A percentile compares a stretch with the other conserved stretches of the same genome.
Conservation (phyloP, 2,113 vertebrate species). For the Chlamydotis undulata region DNA sequence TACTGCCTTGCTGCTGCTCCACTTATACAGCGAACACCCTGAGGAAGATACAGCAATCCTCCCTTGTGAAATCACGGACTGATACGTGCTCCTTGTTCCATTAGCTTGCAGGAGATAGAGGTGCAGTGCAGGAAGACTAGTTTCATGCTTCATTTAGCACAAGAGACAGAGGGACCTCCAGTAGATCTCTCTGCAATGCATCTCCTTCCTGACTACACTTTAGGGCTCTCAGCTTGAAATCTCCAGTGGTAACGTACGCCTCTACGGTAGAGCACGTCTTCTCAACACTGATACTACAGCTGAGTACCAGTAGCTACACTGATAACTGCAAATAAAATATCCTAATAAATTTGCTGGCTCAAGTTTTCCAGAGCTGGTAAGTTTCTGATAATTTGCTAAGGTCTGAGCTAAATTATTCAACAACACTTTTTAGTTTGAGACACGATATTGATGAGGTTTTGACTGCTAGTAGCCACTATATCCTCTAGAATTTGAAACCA, state of each 20-base stretch:
- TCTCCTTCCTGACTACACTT: background rate
- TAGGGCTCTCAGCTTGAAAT: background rate
- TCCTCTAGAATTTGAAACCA: background rate
- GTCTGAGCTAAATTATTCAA: background rate
- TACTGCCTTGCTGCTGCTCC: background rate
- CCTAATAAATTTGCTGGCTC: background rate
- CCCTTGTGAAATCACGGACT: constrained; percentile 1
- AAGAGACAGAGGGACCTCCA: constrained; percentile 42
- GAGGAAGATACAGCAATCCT: background rate
- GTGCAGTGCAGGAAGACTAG: background rate
- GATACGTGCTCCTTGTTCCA: background rate
- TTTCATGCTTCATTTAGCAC: constrained; percentile 49
- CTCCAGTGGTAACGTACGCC: background rate
- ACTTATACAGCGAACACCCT: background rate
- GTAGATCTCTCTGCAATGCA: constrained; percentile 18
- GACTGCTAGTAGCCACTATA: background rate
- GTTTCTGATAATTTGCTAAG: background rate
- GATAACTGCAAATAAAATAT: background rate
- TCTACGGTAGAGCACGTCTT: background rate
- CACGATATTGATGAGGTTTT: background rate
- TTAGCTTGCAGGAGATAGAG: background rate
- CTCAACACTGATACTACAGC: background rate
- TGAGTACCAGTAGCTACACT: background rate
- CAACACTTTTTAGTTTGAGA: background rate
- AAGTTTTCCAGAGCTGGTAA: background rate